Evolutionary conservation across 2,113 vertebrate genomes (phyloP).

Genomic region (Larimichthys polyactis): DNA sequence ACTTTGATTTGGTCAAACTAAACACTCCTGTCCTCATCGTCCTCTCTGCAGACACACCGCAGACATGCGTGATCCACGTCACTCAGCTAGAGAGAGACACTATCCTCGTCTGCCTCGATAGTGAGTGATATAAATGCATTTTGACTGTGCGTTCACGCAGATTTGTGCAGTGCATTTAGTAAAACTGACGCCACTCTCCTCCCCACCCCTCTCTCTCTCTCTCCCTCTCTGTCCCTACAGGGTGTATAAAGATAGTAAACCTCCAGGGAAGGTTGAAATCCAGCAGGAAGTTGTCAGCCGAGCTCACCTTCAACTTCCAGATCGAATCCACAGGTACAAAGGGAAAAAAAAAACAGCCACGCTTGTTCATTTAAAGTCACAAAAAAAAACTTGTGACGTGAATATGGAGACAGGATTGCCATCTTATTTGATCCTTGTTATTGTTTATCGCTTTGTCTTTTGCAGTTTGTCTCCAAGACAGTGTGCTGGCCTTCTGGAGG

Average conservation of each 20-base stretch:
- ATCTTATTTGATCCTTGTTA: not conserved
- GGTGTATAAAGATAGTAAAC: constrained; percentile 99
- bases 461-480: constrained; percentile 97
- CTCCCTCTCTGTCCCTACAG: constrained; percentile 70
- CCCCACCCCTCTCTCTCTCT: not conserved
- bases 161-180: not conserved
- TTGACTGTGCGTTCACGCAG: not conserved
- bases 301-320: constrained; percentile 98
- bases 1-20: not conserved
- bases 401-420: not conserved
- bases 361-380: not conserved
- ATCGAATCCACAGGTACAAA: constrained; percentile 95
- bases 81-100: constrained; percentile 98
- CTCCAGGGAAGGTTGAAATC: constrained; percentile 97
- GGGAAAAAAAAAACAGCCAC: not conserved
- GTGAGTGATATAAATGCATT: constrained; percentile 84
- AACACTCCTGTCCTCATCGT: not conserved
- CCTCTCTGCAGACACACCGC: constrained; percentile 90
- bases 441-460: constrained; percentile 11
- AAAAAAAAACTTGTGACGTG: not conserved
- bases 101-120: constrained; percentile 96
- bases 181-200: not conserved
- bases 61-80: constrained; percentile 95
- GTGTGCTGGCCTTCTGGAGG: constrained; percentile 97
- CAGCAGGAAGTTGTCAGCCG: constrained; percentile 94